Conservation (phyloP, 2,888 invertebrate genomes). For the Drosophila helvetica region DNA sequence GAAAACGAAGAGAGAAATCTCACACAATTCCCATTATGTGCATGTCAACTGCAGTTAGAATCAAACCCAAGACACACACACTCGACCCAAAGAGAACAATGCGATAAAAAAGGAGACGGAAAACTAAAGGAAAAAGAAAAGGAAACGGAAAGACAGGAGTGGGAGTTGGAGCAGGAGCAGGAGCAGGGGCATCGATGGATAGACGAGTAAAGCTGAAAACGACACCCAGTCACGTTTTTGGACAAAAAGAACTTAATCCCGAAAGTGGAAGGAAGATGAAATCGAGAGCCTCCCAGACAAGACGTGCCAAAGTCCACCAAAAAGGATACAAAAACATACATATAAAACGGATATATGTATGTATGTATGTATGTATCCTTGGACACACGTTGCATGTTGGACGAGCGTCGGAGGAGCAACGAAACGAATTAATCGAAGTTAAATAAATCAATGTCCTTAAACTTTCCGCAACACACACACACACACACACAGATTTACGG, state of each 20-base stretch:
- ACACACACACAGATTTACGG: constrained; percentile 71
- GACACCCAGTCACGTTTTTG: constrained; percentile 79
- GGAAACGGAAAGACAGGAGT: background rate
- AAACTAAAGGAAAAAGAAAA: constrained; percentile 15
- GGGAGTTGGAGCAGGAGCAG: background rate
- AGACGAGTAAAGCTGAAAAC: constrained; percentile 67
- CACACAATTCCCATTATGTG: constrained; percentile 80
- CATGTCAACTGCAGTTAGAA: constrained; percentile 80
- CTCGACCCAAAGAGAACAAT: constrained; percentile 52
- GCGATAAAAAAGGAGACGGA: constrained; percentile 57
- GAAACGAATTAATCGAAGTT: constrained; percentile 84
- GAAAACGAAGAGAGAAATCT: constrained; percentile 66
- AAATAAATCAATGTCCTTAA: constrained; percentile 84
- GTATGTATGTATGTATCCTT: constrained; percentile 15
- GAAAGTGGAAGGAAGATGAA: constrained; percentile 63
- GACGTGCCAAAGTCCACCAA: constrained; percentile 75
- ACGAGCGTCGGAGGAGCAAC: constrained; percentile 24
- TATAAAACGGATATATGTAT: constrained; percentile 49
- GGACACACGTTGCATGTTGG: constrained; percentile 32
- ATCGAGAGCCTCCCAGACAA: constrained; percentile 69
- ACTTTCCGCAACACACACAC: constrained; percentile 53
- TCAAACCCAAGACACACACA: constrained; percentile 56
- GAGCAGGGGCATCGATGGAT: constrained; percentile 5
- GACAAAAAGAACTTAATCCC: constrained; percentile 78
- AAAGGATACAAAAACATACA: constrained; percentile 48